Percentiles rank a stretch among this genome's conserved stretches.
Evolutionary conservation across 2,888 invertebrate species (phyloP).

Genomic region (Patella pellucida): DNA sequence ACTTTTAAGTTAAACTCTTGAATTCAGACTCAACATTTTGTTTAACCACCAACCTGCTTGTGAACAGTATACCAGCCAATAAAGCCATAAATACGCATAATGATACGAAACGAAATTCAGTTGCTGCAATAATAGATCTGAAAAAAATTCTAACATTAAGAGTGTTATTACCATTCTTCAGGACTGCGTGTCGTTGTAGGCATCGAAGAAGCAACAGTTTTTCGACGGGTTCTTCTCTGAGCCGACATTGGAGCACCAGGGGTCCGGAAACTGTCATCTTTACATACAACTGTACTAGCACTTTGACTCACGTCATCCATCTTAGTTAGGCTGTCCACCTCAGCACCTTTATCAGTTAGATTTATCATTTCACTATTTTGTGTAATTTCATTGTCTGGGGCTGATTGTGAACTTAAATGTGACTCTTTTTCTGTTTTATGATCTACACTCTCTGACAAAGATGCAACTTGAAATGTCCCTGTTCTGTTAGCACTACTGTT

Average conservation of each 20-base stretch:
- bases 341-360: no score
- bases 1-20: no score
- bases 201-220: slow-evolving; percentile 34
- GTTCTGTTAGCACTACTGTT: not conserved
- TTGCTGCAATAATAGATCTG: slow-evolving; percentile 12
- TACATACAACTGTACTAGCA: not conserved
- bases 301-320: no score
- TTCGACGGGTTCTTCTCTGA: slow-evolving; percentile 41
- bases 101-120: not conserved
- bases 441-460: not conserved
- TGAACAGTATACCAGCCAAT: not conserved
- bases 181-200: slow-evolving; percentile 42
- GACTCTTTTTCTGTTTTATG: slow-evolving; percentile 4
- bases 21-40: no score
- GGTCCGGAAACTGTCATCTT: slow-evolving; percentile 24
- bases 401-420: not conserved
- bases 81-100: not conserved
- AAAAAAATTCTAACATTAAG: no score
- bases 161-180: slow-evolving; percentile 46
- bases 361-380: no score
- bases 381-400: not conserved
- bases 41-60: no score
- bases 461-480: not conserved
- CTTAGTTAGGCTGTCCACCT: no score
- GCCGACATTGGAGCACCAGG: slow-evolving; percentile 42